Base-by-base conservation (phyloP, 2,888 invertebrate species). In the Galerucella pusilla region DNA sequence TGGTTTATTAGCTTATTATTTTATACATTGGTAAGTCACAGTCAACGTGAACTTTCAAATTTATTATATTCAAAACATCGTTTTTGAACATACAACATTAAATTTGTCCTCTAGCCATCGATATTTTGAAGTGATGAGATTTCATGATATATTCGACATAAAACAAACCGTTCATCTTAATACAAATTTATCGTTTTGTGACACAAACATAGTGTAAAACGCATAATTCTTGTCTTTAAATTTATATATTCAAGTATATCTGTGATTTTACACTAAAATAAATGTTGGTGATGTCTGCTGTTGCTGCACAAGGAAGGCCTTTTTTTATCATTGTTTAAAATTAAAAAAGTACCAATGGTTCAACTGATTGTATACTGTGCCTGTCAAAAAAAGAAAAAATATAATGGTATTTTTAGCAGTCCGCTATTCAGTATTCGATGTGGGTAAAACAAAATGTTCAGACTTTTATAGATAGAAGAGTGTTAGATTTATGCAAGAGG, bases 401-500 rank as follows among this genome's bases (percentile, higher is more conserved):
- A 54, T 65, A 71, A 80, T 79, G 83, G 85, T 84, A 85, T 85
- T 85, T 85, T 84, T 84, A 83, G 81, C 83, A 82, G 80, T 81
- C 83, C 84, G 85, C 85, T 86, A 85, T 85, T 85, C 86, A 86
- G 85, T 86, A 85, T 86, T 85, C 84, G 82, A 85, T 85, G 85
- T 85, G 84, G 82, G 84, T 85, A 78, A 35, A 35, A 35, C 78
- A 73, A 77, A 78, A 80, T 79, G 77, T 79, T 75, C 74, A 71
- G 59, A 72, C 60, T 35, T 60, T 57, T 20, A 45, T 77, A 74
- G 77, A 74, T 77, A 73, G 71, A 77, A 79, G 67, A 77, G 77
- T 79, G 79, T 79, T 79, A 79, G 77, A 77, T 76, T 70, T 78
- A 76, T 60, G 77, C 76, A 74, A 25, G 70, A n/a, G 69, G 63